These are phyloP conservation scores for Pyrocoelia pectoralis DNA, from an alignment of 2,888 invertebrate genomes.

Conservation along the genomic window DNA sequence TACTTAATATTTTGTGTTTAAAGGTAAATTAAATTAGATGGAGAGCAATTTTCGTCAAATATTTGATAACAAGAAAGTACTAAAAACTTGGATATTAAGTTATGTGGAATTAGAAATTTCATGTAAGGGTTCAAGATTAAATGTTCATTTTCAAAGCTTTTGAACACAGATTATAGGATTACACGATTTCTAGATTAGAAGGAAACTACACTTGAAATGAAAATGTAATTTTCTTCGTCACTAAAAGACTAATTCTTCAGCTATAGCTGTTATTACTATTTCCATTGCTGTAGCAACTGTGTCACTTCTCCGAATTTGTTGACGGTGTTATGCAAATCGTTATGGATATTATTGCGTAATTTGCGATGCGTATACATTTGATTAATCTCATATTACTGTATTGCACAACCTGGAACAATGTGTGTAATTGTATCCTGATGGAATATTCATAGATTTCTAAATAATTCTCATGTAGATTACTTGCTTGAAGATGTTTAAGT, in stretches of 20 bases:
- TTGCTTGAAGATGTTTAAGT: no score
- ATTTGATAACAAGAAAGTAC: neutral
- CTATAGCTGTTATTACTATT: no score
- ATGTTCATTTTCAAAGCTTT: neutral
- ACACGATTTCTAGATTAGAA: constrained; percentile 9
- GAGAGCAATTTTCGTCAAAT: neutral
- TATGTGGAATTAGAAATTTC: neutral
- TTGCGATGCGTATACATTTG: no score
- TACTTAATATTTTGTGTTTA: neutral
- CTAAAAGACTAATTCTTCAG: constrained; percentile 14
- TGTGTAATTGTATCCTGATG: no score
- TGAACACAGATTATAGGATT: neutral
- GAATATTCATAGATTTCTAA: no score
- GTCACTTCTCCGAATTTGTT: no score
- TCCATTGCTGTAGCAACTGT: no score
- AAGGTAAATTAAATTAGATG: neutral
- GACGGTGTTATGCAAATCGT: no score
- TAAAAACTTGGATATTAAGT: neutral
- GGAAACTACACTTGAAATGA: neutral
- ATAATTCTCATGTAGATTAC: no score
- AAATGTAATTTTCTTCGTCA: constrained; percentile 26
- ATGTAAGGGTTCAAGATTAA: neutral
- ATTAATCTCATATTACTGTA: no score
- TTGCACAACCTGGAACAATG: no score
- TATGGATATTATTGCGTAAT: no score